Base-by-base conservation (phyloP, 2,888 invertebrate genomes). In the Strigamia transsilvanica region DNA sequence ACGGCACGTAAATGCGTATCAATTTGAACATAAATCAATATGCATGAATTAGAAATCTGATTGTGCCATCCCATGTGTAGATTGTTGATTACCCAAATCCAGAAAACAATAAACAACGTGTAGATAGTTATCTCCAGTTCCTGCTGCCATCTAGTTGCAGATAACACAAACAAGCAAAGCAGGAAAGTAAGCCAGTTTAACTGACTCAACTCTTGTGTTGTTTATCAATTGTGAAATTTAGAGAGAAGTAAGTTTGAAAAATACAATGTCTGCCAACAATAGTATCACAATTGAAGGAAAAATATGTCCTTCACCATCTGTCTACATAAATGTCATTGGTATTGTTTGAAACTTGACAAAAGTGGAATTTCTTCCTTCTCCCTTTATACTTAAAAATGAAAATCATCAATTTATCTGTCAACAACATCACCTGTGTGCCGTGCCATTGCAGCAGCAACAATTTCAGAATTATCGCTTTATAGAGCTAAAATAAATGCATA, bases 101-200 rank as follows among this genome's bases (percentile, higher is more conserved):
- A 27, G n/a, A 27, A 27, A 51, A 18, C 18, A 51, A 18, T 51
- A 7, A 51, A 51, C 18, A 5, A 18, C 3, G 12, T 4, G 0
- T 3, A 5, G 18, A 18, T 51, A 51, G 13, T n/a, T 6, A 66
- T 66, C 61, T 66, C 23, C 21, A 66, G 61, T 23, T 12, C 5
- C 21, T 66, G 61, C 61, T 66, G 61, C 61, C 61, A 66, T 21
- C 61, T 66, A 66, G 61, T 66, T 66, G 23, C 21, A 66, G 61
- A 66, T 21, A 66, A 21, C 61, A 12, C 9, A 66, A 66, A 66
- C 23, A 23, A 21, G 18, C 12, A 23, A 7, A 66, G 18, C 21
- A 66, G 61, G 61, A 66, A 66, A 66, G 10, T 7, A 15, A 51
- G 13, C 15, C 18, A 51, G 10, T n/a, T n/a, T 51, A 4, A 34